phyloP scores from a whole-genome alignment of 2,797 vertebrate species.

The Thaleichthys pacificus region DNA sequence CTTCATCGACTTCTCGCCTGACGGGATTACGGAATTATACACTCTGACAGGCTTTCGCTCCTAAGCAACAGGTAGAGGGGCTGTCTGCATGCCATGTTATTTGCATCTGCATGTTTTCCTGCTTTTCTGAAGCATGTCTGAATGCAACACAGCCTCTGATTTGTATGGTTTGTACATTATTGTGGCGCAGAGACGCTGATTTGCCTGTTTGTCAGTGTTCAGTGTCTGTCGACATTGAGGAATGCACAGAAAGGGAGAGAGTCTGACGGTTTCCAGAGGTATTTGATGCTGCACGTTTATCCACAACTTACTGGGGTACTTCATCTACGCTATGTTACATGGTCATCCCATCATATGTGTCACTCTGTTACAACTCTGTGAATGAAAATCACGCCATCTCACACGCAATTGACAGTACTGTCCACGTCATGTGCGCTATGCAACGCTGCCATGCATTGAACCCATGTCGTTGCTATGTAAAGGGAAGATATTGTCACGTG shows the following conservation, averaged over 20 bases:
- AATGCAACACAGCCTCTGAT: background rate
- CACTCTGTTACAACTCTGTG: background rate
- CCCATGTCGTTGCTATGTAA: background rate
- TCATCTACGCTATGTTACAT: slow-evolving; percentile 31
- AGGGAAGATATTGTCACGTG: background rate
- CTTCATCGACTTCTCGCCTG: slow-evolving; percentile 32
- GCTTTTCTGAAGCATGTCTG: background rate
- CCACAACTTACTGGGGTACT: slow-evolving; percentile 46
- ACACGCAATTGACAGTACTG: background rate
- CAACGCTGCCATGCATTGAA: background rate
- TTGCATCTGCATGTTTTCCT: background rate
- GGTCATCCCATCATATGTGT: slow-evolving; percentile 29
- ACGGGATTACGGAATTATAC: slow-evolving; percentile 56
- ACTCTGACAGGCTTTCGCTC: slow-evolving; percentile 53
- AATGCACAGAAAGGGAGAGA: too few species aligned
- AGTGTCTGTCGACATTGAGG: too few species aligned
- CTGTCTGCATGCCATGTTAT: background rate
- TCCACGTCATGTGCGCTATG: background rate
- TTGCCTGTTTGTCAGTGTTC: too few species aligned
- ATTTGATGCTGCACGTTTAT: too few species aligned
- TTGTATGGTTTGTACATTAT: background rate
- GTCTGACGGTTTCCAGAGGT: too few species aligned
- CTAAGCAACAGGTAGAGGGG: slow-evolving; percentile 76
- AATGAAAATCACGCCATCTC: slow-evolving; percentile 2
- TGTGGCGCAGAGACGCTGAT: background rate